Base-by-base conservation (phyloP, 2,113 vertebrate species). In the Melospiza melodia region DNA sequence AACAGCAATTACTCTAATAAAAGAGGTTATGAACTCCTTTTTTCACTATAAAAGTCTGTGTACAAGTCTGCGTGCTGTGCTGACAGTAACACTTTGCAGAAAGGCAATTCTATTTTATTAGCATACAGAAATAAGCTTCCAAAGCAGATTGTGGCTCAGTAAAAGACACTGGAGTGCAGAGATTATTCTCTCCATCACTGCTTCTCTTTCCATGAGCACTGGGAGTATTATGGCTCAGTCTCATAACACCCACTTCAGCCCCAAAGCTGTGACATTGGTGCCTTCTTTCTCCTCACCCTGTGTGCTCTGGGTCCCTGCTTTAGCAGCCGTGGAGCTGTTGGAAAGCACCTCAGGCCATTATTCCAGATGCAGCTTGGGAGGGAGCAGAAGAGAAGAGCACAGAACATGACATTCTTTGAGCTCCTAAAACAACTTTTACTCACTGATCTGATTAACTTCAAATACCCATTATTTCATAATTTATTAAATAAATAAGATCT, bases 1-100 rank as follows among this genome's bases (percentile, higher is more conserved):
- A 93, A 39, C 59, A 67, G 93, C 9, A 65, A 96, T 77, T 91
- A 95, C 63, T 74, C 74, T 15, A 62, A 44, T 75, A 67, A 89
- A 90, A 93, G 65, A 85, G 44, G 54, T 43, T 84, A 78, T 20
- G 44, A 90, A 96, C 58, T 28, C 57, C 22, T 52, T 73, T 72
- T 69, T 61, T 72, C 46, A 10, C 74, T 59, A 10, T 41, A 20
- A 10, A 86, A 71, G 52, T 78, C 77, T 84, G 46, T 30, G 27
- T 54, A 65, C 28, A 63, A 91, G 39, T 51, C 85, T 84, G 39
- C 3, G 2, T 22, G 33, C 59, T 77, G 16, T 83, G 51, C 63
- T 78, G 90, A 90, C 81, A 93, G 2, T 63, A 79, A 80, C 75
- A 57, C 48, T 92, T 86, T 80, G 66, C 79, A 93, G 72, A 68